phyloP scores from a whole-genome alignment of 2,888 invertebrate genomes.

The Eupelmus urozonus region DNA sequence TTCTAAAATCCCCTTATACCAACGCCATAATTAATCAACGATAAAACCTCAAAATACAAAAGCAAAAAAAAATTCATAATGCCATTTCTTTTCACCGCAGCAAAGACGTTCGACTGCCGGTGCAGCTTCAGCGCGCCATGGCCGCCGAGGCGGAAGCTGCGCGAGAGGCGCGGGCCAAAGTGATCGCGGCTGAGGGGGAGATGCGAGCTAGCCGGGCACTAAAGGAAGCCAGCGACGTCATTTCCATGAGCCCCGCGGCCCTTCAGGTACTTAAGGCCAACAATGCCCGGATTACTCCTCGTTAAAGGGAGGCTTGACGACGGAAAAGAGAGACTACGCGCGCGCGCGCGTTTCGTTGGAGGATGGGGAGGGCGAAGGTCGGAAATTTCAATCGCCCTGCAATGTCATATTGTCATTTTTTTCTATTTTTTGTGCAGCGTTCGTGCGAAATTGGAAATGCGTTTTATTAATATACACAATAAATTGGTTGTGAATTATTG shows the following conservation, averaged over 20 bases:
- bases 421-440: too few relatives aligned
- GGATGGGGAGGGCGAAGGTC: too few relatives aligned
- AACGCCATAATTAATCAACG: too few relatives aligned
- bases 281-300: slow-evolving; percentile 8
- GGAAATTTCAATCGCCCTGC: too few relatives aligned
- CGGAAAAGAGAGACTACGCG: neutral
- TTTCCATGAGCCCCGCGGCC: slow-evolving; percentile 89
- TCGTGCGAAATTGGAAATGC: too few relatives aligned
- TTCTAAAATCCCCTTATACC: too few relatives aligned
- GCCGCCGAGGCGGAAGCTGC: slow-evolving; percentile 90
- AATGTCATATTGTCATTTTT: too few relatives aligned
- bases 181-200: slow-evolving; percentile 91
- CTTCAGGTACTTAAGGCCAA: slow-evolving; percentile 79
- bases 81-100: slow-evolving; percentile 73
- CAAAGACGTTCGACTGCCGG: slow-evolving; percentile 88
- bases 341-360: neutral
- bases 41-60: too few relatives aligned
- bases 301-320: neutral
- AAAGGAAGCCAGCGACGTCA: slow-evolving; percentile 92
- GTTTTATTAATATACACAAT: too few relatives aligned
- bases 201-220: slow-evolving; percentile 91
- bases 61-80: neutral
- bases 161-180: slow-evolving; percentile 88
- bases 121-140: slow-evolving; percentile 89
- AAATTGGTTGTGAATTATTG: too few relatives aligned